Evolutionary conservation across 1,140 invertebrate genomes (phyloP).

Genomic region (Procambarus virginalis): DNA sequence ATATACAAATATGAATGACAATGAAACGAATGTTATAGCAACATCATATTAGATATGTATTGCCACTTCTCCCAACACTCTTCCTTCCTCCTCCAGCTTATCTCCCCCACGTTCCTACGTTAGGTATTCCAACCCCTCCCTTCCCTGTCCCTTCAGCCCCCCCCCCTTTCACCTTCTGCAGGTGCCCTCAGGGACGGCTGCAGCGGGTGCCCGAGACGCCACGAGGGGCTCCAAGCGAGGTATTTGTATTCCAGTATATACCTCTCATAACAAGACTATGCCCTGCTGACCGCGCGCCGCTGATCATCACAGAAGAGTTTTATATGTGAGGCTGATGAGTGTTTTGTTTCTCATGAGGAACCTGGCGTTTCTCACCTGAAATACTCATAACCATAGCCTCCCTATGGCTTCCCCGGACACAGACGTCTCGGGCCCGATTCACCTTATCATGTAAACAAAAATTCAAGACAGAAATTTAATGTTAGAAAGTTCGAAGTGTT

Average conservation of each 20-base stretch:
- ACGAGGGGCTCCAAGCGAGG: neutral
- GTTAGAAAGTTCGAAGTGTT: neutral
- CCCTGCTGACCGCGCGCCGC: neutral
- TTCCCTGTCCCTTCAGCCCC: no score
- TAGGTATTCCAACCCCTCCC: no score
- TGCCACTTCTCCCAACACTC: neutral
- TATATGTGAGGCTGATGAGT: neutral
- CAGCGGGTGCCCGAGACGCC: constrained; percentile 5
- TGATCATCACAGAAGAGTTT: neutral
- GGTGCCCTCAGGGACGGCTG: neutral
- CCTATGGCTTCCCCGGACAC: neutral
- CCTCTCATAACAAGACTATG: constrained; percentile 3
- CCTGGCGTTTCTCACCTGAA: neutral
- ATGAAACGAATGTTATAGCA: no score
- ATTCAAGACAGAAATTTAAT: constrained; percentile 20
- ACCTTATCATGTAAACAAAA: neutral
- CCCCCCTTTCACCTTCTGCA: neutral
- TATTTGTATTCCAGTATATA: constrained; percentile 19
- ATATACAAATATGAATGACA: neutral
- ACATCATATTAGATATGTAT: no score
- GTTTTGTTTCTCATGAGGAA: neutral
- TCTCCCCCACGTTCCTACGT: no score
- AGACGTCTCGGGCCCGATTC: neutral
- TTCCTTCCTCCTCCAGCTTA: constrained; percentile 1
- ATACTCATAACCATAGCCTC: neutral